Percentiles rank a stretch among this genome's conserved stretches.
These are phyloP conservation scores for Carassius carassius DNA, from an alignment of 2,113 vertebrate species.

Conservation along the genomic window DNA sequence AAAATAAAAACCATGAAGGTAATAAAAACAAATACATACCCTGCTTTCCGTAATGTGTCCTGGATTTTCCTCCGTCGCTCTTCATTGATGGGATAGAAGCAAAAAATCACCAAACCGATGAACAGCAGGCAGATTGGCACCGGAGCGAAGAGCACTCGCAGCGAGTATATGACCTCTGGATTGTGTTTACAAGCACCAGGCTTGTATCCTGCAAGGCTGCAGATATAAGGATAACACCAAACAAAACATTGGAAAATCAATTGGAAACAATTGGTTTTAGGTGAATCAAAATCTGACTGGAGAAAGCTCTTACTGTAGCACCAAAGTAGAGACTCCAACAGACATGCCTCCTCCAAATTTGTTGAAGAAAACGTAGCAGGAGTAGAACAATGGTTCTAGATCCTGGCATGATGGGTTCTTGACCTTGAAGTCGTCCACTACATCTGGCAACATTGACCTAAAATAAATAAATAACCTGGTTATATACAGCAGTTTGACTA, in stretches of 20 bases:
- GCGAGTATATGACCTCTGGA: conserved; percentile 51
- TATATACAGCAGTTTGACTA: too few species aligned
- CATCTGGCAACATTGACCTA: too few species aligned
- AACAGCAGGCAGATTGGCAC: conserved; percentile 58
- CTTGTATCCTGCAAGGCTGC: conserved; percentile 71
- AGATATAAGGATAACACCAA: neutral
- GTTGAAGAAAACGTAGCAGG: conserved; percentile 74
- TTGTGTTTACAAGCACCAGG: conserved; percentile 59
- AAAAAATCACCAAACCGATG: conserved; percentile 63
- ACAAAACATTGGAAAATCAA: too few species aligned
- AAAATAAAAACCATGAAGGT: neutral
- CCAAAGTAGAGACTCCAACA: conserved; percentile 65
- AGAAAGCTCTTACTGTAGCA: conserved; percentile 67
- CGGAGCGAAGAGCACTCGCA: conserved; percentile 64
- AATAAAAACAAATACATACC: conserved; percentile 36
- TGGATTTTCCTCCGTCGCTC: conserved; percentile 62
- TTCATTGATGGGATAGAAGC: conserved; percentile 70
- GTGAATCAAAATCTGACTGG: too few species aligned
- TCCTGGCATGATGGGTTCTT: conserved; percentile 66
- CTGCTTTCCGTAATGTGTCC: conserved; percentile 55
- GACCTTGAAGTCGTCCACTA: conserved; percentile 66
- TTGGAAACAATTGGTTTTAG: neutral
- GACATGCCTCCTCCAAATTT: conserved; percentile 73
- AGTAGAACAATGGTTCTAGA: conserved; percentile 74
- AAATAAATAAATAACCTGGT: too few species aligned